Conservation (phyloP, 2,113 vertebrate species). For the Phylloscopus trochiloides region DNA sequence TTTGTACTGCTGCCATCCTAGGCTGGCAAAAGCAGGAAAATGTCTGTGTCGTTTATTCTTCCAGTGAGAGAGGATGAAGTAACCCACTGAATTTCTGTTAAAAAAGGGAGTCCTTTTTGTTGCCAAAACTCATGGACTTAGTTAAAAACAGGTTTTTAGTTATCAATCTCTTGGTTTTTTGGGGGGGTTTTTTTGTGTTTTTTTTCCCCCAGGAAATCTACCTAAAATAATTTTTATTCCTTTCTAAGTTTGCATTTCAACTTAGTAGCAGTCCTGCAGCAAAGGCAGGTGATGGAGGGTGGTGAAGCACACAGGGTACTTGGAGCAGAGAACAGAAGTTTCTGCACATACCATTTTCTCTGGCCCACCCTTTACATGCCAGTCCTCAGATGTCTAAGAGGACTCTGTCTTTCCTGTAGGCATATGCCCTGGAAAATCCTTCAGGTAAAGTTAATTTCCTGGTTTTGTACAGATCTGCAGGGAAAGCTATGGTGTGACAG, state of each 20-base stretch:
- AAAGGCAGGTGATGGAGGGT: background rate
- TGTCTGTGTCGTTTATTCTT: background rate
- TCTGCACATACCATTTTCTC: background rate
- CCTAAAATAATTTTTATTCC: background rate
- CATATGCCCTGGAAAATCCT: background rate
- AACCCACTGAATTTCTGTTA: background rate
- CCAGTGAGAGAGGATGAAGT: background rate
- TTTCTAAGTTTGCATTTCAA: background rate
- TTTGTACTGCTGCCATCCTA: background rate
- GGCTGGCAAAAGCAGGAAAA: background rate
- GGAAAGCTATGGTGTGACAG: conserved; percentile 90
- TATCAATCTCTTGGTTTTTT: background rate
- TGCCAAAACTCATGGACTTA: background rate
- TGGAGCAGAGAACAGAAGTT: background rate
- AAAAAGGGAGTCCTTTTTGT: background rate
- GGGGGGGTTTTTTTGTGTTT: too few relatives aligned
- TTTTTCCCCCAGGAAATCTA: background rate
- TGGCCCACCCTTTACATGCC: background rate
- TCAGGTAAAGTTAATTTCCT: background rate
- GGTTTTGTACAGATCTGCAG: conserved; percentile 83
- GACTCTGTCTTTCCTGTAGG: background rate
- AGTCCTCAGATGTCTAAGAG: background rate
- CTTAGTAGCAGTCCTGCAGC: background rate
- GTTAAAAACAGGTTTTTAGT: background rate
- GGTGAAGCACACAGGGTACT: background rate